phyloP scores from a whole-genome alignment of 2,113 vertebrate species.

The Amphiprion ocellaris region DNA sequence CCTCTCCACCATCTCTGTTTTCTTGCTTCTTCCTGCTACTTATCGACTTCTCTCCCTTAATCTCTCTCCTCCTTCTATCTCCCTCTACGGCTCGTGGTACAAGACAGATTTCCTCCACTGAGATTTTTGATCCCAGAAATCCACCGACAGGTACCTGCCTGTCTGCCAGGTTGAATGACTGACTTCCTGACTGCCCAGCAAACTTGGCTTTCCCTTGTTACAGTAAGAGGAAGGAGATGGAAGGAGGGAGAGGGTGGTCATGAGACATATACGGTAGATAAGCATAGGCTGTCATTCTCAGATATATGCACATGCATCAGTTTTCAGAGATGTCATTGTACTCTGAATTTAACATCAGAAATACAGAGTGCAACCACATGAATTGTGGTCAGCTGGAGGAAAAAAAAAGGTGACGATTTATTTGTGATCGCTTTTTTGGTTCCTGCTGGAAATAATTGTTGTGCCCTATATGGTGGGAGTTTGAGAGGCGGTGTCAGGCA shows the following conservation, averaged over 20 bases:
- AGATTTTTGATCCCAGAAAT: constrained; percentile 75
- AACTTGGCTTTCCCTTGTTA: constrained; percentile 39
- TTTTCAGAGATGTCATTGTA: constrained; percentile 3
- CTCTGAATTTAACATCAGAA: not conserved
- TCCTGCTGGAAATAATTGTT: constrained; percentile 41
- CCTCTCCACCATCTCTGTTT: not conserved
- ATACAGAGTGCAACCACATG: not conserved
- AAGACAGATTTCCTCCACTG: constrained; percentile 73
- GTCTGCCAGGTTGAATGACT: constrained; percentile 50
- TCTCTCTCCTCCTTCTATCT: constrained; percentile 38
- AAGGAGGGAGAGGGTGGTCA: constrained; percentile 5
- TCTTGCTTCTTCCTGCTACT: not conserved
- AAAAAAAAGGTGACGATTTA: constrained; percentile 6
- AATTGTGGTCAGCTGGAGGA: not conserved
- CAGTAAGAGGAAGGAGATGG: constrained; percentile 7
- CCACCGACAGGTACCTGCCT: constrained; percentile 71
- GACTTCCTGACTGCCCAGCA: constrained; percentile 44
- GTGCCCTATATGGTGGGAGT: constrained; percentile 20
- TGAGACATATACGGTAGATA: constrained; percentile 7
- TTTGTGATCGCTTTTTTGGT: constrained; percentile 34
- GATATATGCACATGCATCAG: constrained; percentile 10
- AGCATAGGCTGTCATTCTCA: constrained; percentile 5
- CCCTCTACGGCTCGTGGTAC: constrained; percentile 65
- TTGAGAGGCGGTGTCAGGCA: constrained; percentile 50
- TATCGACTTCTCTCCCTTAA: constrained; percentile 43